Conservation (phyloP, 2,797 vertebrate species). For the Dryobates pubescens region DNA sequence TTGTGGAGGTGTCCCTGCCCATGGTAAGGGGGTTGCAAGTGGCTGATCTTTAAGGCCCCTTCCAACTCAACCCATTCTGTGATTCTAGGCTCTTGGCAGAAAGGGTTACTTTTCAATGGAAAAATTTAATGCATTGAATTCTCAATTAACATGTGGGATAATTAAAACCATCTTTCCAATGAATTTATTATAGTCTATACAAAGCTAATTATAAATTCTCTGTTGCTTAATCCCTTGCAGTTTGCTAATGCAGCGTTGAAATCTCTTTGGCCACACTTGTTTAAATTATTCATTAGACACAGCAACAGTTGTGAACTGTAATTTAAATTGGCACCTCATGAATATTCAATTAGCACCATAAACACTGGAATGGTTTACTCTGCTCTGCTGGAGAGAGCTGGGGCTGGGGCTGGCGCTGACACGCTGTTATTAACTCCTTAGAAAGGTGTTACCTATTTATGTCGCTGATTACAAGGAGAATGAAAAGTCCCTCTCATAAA, state of each 20-base stretch:
- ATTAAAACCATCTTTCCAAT: constrained; percentile 84
- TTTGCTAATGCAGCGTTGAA: constrained; percentile 88
- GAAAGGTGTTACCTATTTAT: constrained; percentile 73
- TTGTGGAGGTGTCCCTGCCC: too few species aligned
- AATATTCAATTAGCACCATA: constrained; percentile 91
- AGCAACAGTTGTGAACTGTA: constrained; percentile 92
- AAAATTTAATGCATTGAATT: constrained; percentile 52
- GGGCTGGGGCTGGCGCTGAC: constrained; percentile 77
- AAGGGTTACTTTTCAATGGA: constrained; percentile 66
- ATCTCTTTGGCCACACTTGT: constrained; percentile 86
- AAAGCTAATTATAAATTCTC: constrained; percentile 87
- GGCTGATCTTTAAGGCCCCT: too few species aligned
- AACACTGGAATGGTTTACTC: constrained; percentile 89
- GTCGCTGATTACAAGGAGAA: constrained; percentile 68
- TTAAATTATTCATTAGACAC: constrained; percentile 93
- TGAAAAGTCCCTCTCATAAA: constrained; percentile 69
- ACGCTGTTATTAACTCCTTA: constrained; percentile 81
- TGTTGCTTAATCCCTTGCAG: constrained; percentile 84
- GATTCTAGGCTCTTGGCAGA: neutral
- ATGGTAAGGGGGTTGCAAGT: too few species aligned
- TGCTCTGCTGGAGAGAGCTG: constrained; percentile 77
- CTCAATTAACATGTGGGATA: constrained; percentile 78
- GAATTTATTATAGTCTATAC: constrained; percentile 82
- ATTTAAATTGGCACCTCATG: constrained; percentile 92
- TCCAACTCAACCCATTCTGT: too few species aligned